phyloP scores from a whole-genome alignment of 37 sponge, comb jelly and placozoan genomes.

The Haliclona indistincta region DNA sequence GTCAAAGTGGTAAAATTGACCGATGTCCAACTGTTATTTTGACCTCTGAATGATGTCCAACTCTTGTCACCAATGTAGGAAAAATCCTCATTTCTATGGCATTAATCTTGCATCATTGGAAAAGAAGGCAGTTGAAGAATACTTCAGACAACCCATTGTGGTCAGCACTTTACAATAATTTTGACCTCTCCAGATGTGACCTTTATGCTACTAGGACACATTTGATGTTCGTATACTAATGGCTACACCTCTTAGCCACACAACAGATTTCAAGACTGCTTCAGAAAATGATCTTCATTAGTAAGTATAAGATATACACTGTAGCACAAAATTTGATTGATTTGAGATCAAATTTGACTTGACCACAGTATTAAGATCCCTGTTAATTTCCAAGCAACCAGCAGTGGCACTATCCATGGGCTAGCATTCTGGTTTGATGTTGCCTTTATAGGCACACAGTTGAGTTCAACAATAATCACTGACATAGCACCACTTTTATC shows the following conservation, averaged over 20 bases:
- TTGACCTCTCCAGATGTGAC: too few relatives aligned
- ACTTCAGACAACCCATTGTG: slow-evolving; percentile 94
- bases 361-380: slow-evolving; percentile 88
- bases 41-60: too few relatives aligned
- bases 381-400: slow-evolving; percentile 38
- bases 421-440: slow-evolving; percentile 99
- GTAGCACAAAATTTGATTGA: too few relatives aligned
- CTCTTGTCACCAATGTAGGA: too few relatives aligned
- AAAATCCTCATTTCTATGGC: slow-evolving; percentile 90
- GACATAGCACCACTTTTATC: neutral
- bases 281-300: slow-evolving; percentile 79
- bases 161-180: too few relatives aligned
- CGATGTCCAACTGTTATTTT: too few relatives aligned
- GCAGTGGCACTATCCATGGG: slow-evolving; percentile 87
- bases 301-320: too few relatives aligned
- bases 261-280: slow-evolving; percentile 76
- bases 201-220: slow-evolving; percentile 83
- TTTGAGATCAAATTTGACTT: too few relatives aligned
- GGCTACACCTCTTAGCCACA: slow-evolving; percentile 81
- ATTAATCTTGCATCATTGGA: slow-evolving; percentile 80
- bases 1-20: too few relatives aligned
- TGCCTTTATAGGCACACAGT: slow-evolving; percentile 89
- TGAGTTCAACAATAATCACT: slow-evolving; percentile 8
- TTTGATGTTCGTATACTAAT: slow-evolving; percentile 90
- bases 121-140: slow-evolving; percentile 77